phyloP scores from a whole-genome alignment of 2,797 vertebrate genomes.

The Liasis olivaceus region DNA sequence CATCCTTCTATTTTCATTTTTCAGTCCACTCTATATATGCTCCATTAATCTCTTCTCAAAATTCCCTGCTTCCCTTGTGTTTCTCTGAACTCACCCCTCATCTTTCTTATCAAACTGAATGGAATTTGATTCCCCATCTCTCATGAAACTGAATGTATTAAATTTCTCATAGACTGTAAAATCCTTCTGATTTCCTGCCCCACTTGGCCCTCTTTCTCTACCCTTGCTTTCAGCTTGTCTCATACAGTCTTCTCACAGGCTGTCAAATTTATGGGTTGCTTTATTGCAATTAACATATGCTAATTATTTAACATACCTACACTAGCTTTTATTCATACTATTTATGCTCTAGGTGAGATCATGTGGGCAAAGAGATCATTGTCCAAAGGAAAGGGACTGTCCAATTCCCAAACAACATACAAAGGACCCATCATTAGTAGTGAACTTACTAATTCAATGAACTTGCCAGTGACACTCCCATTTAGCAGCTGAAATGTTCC shows the following conservation, averaged over 20 bases:
- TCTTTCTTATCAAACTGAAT: neutral
- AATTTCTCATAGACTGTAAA: neutral
- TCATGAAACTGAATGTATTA: neutral
- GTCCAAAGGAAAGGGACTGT: neutral
- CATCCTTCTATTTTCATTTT: neutral
- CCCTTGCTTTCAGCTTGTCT: neutral
- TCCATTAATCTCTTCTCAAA: neutral
- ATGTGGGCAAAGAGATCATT: neutral
- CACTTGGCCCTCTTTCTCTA: neutral
- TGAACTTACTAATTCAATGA: conserved; percentile 88
- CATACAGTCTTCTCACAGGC: neutral
- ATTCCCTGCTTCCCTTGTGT: neutral
- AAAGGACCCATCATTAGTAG: neutral
- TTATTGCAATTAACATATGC: neutral
- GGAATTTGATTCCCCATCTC: neutral
- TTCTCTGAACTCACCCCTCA: neutral
- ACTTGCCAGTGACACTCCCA: conserved; percentile 90
- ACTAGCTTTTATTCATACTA: neutral
- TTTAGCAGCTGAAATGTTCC: conserved; percentile 91
- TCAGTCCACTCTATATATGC: neutral
- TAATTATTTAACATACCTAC: neutral
- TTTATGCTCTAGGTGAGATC: neutral
- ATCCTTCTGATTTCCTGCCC: neutral
- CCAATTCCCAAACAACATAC: neutral
- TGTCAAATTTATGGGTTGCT: neutral